Base-by-base conservation (phyloP, 2,888 invertebrate genomes). In the Epinotia nisella region DNA sequence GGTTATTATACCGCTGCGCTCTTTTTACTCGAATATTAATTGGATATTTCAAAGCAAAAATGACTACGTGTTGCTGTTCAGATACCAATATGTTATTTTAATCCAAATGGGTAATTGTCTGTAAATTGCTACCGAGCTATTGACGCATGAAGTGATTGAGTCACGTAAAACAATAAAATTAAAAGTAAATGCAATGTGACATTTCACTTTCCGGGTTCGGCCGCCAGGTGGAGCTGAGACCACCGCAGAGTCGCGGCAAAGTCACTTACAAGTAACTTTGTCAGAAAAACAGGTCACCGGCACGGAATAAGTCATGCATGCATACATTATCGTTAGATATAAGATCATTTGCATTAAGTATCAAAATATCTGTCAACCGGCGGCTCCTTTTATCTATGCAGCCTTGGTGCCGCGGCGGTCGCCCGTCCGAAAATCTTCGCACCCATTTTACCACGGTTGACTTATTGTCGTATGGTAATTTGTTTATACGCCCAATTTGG, bases 231-330 rank as follows among this genome's bases (percentile, higher is more conserved):
- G 76, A 74, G 62, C 61, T 21, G 79, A 83, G 90, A 90, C 90
- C 91, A 90, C 91, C 90, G 81, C 79, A 82, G 75, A 74, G 73
- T 87, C 90, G 87, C 82, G 77, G 80, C 91, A 91, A 92, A 89
- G 91, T 92, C 88, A 92, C 90, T 88, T 90, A 90, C 88, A 87
- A 88, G 85, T 91, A 85, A 91, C 90, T 87, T 91, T 91, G 90
- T 83, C 82, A 83, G 86, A 86, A 81, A 89, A 89, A 85, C 85
- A 84, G 88, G 85, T 90, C 91, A 89, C 91, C 89, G 83, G 84
- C 84, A 83, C 84, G 79, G 83, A 81, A 87, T 87, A 90, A 92
- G 87, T 87, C 89, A 89, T 89, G 89, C 89, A 81, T 90, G 92
- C 85, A 91, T 90, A 90, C 77, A 73, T 73, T 73, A 73, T 64